Evolutionary conservation across 1,140 invertebrate species (phyloP).

Genomic region (Lineus longissimus): DNA sequence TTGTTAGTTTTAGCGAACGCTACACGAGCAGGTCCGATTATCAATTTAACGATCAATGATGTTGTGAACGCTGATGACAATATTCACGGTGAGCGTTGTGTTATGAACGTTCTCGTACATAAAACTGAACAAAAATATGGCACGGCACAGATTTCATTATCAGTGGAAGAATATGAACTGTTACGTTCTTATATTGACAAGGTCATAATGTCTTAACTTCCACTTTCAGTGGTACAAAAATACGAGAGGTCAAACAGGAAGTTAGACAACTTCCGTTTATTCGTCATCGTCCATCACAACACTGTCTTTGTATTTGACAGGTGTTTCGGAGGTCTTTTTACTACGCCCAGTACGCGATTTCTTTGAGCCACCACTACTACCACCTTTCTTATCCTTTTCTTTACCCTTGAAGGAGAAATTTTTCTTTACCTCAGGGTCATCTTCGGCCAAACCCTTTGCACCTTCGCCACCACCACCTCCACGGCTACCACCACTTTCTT

Average conservation of each 20-base stretch:
- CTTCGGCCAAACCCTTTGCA: neutral
- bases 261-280: neutral
- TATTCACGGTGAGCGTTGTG: neutral
- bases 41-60: neutral
- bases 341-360: neutral
- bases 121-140: neutral
- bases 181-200: neutral
- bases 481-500: too few relatives aligned
- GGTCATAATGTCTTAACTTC: too few relatives aligned
- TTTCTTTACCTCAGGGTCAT: neutral
- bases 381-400: neutral
- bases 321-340: neutral
- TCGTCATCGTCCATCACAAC: constrained; percentile 6
- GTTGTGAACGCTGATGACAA: neutral
- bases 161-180: neutral
- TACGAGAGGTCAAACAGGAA: too few relatives aligned
- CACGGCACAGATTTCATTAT: neutral
- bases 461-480: too few relatives aligned
- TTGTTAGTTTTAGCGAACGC: neutral
- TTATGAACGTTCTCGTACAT: neutral
- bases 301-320: constrained; percentile 6
- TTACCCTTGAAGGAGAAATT: neutral
- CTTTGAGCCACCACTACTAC: too few relatives aligned
- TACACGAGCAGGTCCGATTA: neutral
- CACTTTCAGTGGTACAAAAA: too few relatives aligned